phyloP scores from a whole-genome alignment of 2,888 invertebrate genomes.

The Lapara coniferarum region DNA sequence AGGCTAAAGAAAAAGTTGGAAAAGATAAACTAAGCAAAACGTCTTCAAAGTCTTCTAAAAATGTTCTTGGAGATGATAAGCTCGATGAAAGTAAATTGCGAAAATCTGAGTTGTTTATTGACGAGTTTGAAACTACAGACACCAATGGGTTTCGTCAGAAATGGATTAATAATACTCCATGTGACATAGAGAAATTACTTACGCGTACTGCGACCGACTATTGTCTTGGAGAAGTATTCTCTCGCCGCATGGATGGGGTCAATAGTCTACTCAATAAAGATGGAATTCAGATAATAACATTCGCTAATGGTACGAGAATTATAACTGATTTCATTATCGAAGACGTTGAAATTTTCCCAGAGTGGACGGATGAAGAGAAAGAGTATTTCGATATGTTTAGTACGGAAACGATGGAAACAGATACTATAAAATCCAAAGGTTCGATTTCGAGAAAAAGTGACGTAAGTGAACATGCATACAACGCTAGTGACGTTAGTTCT shows the following conservation, averaged over 20 bases:
- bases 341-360: conserved; percentile 68
- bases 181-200: conserved; percentile 61
- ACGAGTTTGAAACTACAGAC: conserved; percentile 68
- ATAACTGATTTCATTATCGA: conserved; percentile 61
- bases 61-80: conserved; percentile 43
- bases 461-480: conserved; percentile 34
- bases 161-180: conserved; percentile 53
- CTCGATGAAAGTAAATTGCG: conserved; percentile 37
- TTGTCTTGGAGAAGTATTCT: conserved; percentile 69
- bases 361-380: conserved; percentile 70
- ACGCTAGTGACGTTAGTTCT: conserved; percentile 43
- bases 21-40: conserved; percentile 54
- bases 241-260: conserved; percentile 74
- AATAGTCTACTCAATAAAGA: conserved; percentile 68
- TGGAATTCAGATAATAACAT: conserved; percentile 67
- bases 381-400: conserved; percentile 56
- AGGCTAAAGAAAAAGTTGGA: conserved; percentile 48
- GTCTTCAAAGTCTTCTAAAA: conserved; percentile 55
- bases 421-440: conserved; percentile 47
- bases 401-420: conserved; percentile 46
- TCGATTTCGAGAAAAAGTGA: conserved; percentile 57
- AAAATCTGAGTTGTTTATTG: conserved; percentile 59
- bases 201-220: conserved; percentile 73
- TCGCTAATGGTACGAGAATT: conserved; percentile 71
- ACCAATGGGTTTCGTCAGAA: conserved; percentile 61